Conservation (phyloP, 2,113 vertebrate genomes). For the Psilopsiagon aymara region DNA sequence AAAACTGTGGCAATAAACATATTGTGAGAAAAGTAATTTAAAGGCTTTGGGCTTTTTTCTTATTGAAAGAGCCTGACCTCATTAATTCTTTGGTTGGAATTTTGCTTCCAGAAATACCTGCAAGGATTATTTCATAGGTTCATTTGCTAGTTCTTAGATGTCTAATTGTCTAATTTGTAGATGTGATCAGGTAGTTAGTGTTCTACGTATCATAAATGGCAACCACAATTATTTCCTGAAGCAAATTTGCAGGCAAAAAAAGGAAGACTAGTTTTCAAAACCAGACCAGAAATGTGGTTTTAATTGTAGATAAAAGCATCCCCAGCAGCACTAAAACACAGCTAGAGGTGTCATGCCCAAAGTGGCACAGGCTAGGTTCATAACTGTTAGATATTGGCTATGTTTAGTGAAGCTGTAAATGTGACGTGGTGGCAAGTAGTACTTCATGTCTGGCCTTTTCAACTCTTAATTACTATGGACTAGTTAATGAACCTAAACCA, state of each 20-base stretch:
- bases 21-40: background rate
- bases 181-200: background rate
- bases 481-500: background rate
- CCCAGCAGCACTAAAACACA: background rate
- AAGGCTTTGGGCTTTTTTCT: background rate
- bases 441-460: background rate
- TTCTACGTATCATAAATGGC: background rate
- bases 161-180: conserved; percentile 42
- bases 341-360: background rate
- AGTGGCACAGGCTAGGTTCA: background rate
- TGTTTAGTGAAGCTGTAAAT: background rate
- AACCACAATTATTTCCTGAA: conserved; percentile 32
- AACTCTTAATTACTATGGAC: background rate
- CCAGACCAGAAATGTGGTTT: background rate
- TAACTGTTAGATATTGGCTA: background rate
- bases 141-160: conserved; percentile 8
- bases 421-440: background rate
- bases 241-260: background rate
- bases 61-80: background rate
- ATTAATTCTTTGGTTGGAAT: conserved; percentile 3
- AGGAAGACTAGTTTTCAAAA: background rate
- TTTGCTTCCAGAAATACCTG: conserved; percentile 29
- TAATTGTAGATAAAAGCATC: conserved; percentile 38
- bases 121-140: conserved; percentile 19
- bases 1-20: background rate